Percentiles rank a stretch among this genome's conserved stretches.
These are phyloP conservation scores for Amiota mariae DNA, from an alignment of 2,888 invertebrate species.

Conservation along the genomic window DNA sequence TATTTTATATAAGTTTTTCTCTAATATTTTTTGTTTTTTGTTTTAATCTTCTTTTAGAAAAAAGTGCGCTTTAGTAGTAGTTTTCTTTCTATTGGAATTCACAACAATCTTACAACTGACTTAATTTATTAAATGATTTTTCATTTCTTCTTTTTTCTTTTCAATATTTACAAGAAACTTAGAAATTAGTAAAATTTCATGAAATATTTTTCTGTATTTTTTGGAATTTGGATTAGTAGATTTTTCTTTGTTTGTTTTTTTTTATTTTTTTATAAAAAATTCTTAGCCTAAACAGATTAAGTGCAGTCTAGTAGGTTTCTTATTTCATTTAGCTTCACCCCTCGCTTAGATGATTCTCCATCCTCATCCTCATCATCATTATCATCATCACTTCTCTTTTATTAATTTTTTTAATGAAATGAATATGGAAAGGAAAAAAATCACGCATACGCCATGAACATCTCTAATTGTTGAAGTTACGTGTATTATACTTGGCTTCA, in stretches of 20 bases:
- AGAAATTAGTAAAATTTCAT: background rate
- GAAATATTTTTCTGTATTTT: constrained; percentile 14
- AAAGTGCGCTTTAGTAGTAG: no score
- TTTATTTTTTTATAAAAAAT: constrained; percentile 20
- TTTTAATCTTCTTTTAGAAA: no score
- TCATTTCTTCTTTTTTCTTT: background rate
- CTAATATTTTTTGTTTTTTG: no score
- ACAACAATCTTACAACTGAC: background rate
- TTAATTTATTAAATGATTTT: background rate
- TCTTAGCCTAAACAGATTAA: constrained; percentile 57
- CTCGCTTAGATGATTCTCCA: background rate
- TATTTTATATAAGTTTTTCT: no score
- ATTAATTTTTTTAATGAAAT: constrained; percentile 1
- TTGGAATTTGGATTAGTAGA: background rate
- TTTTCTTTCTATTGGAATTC: no score
- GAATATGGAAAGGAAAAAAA: background rate
- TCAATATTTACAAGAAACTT: constrained; percentile 11
- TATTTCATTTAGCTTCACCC: constrained; percentile 4
- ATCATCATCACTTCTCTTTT: background rate
- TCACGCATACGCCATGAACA: background rate
- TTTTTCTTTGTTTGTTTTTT: background rate
- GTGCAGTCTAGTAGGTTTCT: constrained; percentile 69
- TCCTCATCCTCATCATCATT: background rate
- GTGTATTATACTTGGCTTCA: background rate
- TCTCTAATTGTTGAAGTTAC: background rate